These are phyloP conservation scores for Listrodromus nycthemerus DNA, from an alignment of 2,888 invertebrate genomes.

Conservation along the genomic window DNA sequence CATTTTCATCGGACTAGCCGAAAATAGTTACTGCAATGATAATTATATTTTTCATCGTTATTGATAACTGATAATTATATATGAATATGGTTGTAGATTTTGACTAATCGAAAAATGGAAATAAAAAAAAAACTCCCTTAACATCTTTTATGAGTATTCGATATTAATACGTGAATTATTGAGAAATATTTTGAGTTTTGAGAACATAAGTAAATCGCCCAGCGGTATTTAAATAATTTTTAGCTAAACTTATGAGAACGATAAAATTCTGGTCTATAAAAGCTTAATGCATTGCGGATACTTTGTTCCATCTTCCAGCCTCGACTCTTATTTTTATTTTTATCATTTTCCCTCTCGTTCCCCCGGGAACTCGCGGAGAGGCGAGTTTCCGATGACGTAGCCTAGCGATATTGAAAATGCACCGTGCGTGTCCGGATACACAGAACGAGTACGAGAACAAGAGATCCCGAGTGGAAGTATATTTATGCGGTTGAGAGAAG, in stretches of 20 bases:
- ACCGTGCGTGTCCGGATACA: slow-evolving; percentile 52
- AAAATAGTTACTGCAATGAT: background rate
- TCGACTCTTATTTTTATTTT: slow-evolving; percentile 6
- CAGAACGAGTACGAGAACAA: slow-evolving; percentile 13
- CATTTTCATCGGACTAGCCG: background rate
- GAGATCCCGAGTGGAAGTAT: slow-evolving; percentile 62
- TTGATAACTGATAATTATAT: no score
- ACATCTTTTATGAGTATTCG: no score
- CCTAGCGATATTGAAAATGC: slow-evolving; percentile 56
- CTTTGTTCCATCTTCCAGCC: slow-evolving; percentile 8
- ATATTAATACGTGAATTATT: no score
- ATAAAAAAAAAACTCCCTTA: no score
- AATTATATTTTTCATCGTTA: background rate
- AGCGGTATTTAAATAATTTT: slow-evolving; percentile 23
- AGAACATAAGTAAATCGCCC: slow-evolving; percentile 53
- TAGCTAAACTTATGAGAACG: background rate
- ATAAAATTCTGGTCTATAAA: background rate
- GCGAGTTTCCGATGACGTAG: background rate
- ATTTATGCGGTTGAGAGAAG: slow-evolving; percentile 57
- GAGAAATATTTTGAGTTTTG: no score
- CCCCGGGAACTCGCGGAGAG: slow-evolving; percentile 5
- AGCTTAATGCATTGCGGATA: slow-evolving; percentile 16
- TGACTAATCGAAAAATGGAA: background rate
- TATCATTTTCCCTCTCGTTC: slow-evolving; percentile 4
- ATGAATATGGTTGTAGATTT: no score